Base-by-base conservation (phyloP, 2,113 vertebrate species). In the Fregetta grallaria region DNA sequence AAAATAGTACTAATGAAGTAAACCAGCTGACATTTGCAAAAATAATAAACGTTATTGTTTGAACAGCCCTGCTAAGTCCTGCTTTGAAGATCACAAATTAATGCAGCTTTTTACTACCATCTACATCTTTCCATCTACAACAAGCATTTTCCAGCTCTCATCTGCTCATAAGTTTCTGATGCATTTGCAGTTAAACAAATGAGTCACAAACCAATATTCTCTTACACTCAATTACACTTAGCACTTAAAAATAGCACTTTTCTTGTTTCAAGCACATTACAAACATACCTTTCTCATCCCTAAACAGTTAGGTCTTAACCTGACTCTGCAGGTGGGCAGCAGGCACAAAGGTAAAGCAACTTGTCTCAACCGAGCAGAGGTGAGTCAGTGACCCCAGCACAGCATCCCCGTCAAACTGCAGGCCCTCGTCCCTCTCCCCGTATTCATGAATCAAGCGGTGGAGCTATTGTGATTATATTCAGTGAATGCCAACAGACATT, bases 141-240 rank as follows among this genome's bases (percentile, higher is more conserved):
- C 47, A 82, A 90, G 59, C 84, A 56, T 86, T 86, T 97, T 95
- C 91, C 94, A 95, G 50, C 62, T 71, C 81, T 94, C 94, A 63
- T 82, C 81, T 88, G 87, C 86, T 94, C 42, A 17, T 55, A 72
- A 90, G 84, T 73, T 91, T 90, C 85, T 96, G 83, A 93, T 92
- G 87, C 95, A 73, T 88, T 70, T 92, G 84, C 75, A 94, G 87
- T 95, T 92, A 96, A 94, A 94, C 70, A 91, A 94, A 96, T 94
- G 87, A 95, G 74, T 96, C 91, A 96, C 89, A 89, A 90, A 92
- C 86, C 80, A 86, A 95, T 87, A 95, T 58, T 95, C 84, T 62
- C 89, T 94, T 52, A 84, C 77, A 58, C 73, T 81, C 92, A 75
- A 78, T 93, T 95, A 90, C 91, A 75, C 72, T 84, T 49, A 55